A percentile compares a stretch with the other conserved stretches of the same genome.
Evolutionary conservation across 2,888 invertebrate genomes (phyloP).

Genomic region (Iphiclides podalirius): DNA sequence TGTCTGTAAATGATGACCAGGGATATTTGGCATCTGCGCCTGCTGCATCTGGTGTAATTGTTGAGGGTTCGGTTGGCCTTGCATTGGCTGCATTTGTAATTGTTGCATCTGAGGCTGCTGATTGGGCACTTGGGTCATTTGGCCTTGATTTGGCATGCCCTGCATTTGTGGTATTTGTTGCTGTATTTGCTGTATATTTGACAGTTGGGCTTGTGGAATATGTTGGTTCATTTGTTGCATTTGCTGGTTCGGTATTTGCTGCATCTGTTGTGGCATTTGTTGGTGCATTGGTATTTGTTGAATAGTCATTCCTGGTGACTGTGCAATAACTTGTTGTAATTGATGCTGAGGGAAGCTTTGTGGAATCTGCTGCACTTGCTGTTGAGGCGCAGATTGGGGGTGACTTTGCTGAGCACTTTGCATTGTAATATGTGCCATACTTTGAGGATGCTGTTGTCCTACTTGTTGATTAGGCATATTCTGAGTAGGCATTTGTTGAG

Average conservation of each 20-base stretch:
- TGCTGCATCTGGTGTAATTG: constrained; percentile 76
- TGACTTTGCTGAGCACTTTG: constrained; percentile 63
- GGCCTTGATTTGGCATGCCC: constrained; percentile 68
- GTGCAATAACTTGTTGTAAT: constrained; percentile 74
- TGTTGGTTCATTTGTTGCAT: constrained; percentile 77
- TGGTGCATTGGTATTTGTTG: constrained; percentile 78
- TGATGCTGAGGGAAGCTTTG: constrained; percentile 79
- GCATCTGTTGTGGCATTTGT: constrained; percentile 76
- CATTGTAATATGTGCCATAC: constrained; percentile 76
- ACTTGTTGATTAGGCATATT: constrained; percentile 65
- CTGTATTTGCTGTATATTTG: constrained; percentile 72
- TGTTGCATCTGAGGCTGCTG: constrained; percentile 77
- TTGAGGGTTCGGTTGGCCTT: constrained; percentile 67
- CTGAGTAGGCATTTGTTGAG: constrained; percentile 73
- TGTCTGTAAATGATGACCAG: constrained; percentile 67
- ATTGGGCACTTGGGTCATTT: constrained; percentile 66
- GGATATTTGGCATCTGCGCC: constrained; percentile 71
- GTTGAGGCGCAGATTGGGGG: constrained; percentile 63
- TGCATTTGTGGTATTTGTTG: constrained; percentile 77
- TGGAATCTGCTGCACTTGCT: constrained; percentile 74
- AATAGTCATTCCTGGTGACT: constrained; percentile 72
- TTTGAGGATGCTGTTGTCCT: constrained; percentile 72
- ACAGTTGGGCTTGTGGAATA: constrained; percentile 67
- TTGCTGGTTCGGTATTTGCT: constrained; percentile 75
- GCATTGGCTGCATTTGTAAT: constrained; percentile 76